Conservation (phyloP, 2,888 invertebrate genomes). For the Acanthococcus lagerstroemiae region DNA sequence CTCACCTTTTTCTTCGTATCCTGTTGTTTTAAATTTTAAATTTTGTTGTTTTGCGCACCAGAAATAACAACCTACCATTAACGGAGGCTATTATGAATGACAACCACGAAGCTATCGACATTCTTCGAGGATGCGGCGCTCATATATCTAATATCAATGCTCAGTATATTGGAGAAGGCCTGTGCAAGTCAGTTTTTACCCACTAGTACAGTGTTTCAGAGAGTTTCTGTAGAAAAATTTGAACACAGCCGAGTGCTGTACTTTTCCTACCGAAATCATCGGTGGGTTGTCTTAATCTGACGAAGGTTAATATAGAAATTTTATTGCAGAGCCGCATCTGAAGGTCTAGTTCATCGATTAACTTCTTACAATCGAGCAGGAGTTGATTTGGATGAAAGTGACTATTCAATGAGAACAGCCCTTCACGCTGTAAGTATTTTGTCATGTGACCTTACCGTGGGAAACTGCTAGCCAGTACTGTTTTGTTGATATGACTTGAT, state of each 20-base stretch:
- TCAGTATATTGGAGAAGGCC: constrained; percentile 51
- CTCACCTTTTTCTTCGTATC: too few relatives aligned
- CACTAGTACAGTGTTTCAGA: neutral
- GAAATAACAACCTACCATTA: constrained; percentile 59
- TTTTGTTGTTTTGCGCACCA: constrained; percentile 37
- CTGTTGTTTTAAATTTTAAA: too few relatives aligned
- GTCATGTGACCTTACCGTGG: neutral
- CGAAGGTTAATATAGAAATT: constrained; percentile 35
- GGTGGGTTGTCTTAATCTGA: too few relatives aligned
- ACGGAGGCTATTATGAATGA: constrained; percentile 59
- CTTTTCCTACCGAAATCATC: too few relatives aligned
- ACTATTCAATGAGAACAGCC: constrained; percentile 56
- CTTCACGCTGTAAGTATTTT: constrained; percentile 50
- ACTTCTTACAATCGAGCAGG: constrained; percentile 56
- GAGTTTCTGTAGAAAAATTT: too few relatives aligned
- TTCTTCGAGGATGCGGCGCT: constrained; percentile 64
- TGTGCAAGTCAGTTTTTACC: constrained; percentile 50
- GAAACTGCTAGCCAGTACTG: too few relatives aligned
- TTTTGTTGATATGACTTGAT: too few relatives aligned
- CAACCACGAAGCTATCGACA: constrained; percentile 52
- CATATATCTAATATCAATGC: constrained; percentile 53
- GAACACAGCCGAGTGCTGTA: too few relatives aligned
- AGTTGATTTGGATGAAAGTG: constrained; percentile 52
- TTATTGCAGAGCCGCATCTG: constrained; percentile 48
- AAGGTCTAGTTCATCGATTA: constrained; percentile 50